Evolutionary conservation across 2,888 invertebrate species (phyloP), one percentile per base, ranked within the genome.

Genomic region (Pseudococcus longispinus): DNA sequence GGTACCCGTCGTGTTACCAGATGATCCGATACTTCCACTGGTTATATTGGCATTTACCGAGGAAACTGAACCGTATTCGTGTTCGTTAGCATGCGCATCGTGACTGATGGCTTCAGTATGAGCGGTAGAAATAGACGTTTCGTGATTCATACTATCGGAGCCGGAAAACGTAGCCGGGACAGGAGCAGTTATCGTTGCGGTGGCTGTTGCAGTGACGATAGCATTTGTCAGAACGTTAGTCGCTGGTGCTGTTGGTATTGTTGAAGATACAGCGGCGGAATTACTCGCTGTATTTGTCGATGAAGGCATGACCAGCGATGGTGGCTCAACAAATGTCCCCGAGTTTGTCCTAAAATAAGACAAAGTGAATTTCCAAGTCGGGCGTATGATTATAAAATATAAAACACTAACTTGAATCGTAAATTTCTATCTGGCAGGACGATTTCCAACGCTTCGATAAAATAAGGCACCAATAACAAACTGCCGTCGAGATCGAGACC

Each of bases 401-500:
- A 9, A 70, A 26, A 11, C 65, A 46, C 51, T 77, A 88, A 92
- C 92, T 94, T 95, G 80, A 97, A 92, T 90, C 94, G 95, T 11
- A 95, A 92, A 90, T 96, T 96, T 90, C 95, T 95, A 89, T 97
- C 97, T 0, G 96, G 95, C 65, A 99, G 92, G 23, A 99, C 96
- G 82, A 96, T 93, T 91, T 99, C 98, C 82, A 99, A 91, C 0
- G 99, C 98, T 13, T 94, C 93, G 87, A 99, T 94, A 90, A 97
- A 95, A 88, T 95, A 94, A 0, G 99, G 98, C 18, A 99, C 93
- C 51, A 99, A 92, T 26, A 98, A 95, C 90, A 97, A 94, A 1
- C 97, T 96, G 0, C 99, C 98, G 90, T 97, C 96, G 87, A 99
- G 92, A 91, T 98, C 98, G 88, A 98, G 92, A 84, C 96, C 94